Evolutionary conservation across 92 coral and sea anemone species (phyloP), one percentile per base, ranked within the genome.

Genomic region (Meandrina meandrites): DNA sequence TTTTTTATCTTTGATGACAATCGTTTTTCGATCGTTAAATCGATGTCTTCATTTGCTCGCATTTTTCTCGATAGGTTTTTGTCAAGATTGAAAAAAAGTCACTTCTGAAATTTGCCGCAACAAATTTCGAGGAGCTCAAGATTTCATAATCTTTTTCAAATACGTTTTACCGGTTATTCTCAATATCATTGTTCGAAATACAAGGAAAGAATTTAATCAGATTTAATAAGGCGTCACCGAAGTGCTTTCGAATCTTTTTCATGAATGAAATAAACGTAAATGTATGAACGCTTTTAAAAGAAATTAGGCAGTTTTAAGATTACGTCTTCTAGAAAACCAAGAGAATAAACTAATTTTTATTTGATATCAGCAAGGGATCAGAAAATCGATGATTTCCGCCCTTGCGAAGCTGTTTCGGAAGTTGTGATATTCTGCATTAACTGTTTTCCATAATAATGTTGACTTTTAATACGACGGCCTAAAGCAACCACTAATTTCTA

Each of bases 401-500:
- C 78, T 13, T 21, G 66, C 60, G 35, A 77, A 48, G 80, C 80
- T 48, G 62, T 71, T 48, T 76, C 60, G 80, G 36, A 76, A 76
- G 35, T 48, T 78, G 31, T 78, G 6, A 50, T 78, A 28, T 30
- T 24, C 22, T 30, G 67, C 62, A 31, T 17, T 19, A 50, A 53
- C n/a, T n/a, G n/a, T 48, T 78, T 78, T 7, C 31, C 50, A 80
- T 57, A 36, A 53, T 79, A 79, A 58, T 79, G 66, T 58, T 80
- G 84, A 77, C 81, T 77, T 42, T 80, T 34, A 35, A 62, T 80
- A 36, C 18, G 72, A 62, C 48, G 10, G 18, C 31, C 66, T 22
- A 34, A 80, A 77, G 32, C n/a, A 62, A 62, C 51, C 71, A 60
- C 84, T 80, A 80, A 80, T 80, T 57, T 62, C 54, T 36, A 71